Evolutionary conservation across 2,797 vertebrate genomes (phyloP), one percentile per base, ranked within the genome.

Genomic region (Rachycentron canadum): DNA sequence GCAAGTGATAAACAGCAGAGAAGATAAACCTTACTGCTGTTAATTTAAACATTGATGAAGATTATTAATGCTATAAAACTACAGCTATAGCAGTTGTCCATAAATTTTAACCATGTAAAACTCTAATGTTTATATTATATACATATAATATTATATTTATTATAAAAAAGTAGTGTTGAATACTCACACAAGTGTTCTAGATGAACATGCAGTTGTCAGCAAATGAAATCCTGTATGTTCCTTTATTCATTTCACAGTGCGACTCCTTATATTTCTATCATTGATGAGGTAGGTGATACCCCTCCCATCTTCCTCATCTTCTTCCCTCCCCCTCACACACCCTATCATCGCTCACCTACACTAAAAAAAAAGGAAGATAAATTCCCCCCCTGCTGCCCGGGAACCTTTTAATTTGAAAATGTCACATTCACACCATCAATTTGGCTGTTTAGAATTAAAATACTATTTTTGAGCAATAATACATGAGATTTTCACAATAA

Each of bases 241-340:
- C 14, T 45, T 63, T 47, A 50, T 68, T 75, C 16, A 69, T 56
- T 50, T 53, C 45, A 80, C 45, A 21, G n/a, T 45, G 49, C 1
- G 38, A 71, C 60, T 45, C 57, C 61, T 67, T 19, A 55, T 32
- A 87, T 91, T 90, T 90, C 91, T 92, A 91, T 63, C 79, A 58
- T 66, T 25, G 71, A 0, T 40, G 62, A 78, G 73, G 58, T 11
- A 41, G 69, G 11, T 58, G 67, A 76, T 55, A 57, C 67, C 41
- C 71, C 72, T 77, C 79, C 86, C 76, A 69, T 78, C 55, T 47
- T 52, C 12, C 52, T 69, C 67, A 67, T 62, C 59, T 73, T 58
- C 73, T 38, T 67, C 28, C 58, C 85, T 60, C 69, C 28, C 36
- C 34, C 43, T 53, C 78, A 36, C 52, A 43, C 58, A 75, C 50